These are phyloP conservation scores for Oreochromis tanganicae DNA, from an alignment of 2,113 vertebrate species.

Conservation along the genomic window DNA sequence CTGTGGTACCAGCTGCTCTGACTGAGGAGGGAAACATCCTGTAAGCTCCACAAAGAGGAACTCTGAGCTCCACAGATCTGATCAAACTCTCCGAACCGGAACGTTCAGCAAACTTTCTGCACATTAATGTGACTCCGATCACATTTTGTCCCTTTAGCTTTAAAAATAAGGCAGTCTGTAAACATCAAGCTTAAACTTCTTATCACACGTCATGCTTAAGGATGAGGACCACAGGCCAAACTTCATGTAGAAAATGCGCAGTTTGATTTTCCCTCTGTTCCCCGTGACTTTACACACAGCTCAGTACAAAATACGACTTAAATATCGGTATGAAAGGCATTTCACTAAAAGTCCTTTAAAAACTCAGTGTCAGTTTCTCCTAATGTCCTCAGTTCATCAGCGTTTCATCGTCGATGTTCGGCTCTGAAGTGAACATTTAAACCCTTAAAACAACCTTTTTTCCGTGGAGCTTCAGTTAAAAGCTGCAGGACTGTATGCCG, in stretches of 20 bases:
- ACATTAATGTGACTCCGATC: not conserved
- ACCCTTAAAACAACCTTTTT: accelerated
- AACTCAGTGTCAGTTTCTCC: not conserved
- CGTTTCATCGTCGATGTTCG: not conserved
- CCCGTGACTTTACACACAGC: not conserved
- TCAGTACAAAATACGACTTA: not conserved
- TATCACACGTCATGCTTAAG: slow-evolving; percentile 22
- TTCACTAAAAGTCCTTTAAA: accelerated
- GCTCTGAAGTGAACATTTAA: not conserved
- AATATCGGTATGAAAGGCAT: accelerated
- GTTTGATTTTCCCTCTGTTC: not conserved
- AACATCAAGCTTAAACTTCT: not conserved
- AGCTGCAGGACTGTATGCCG: not conserved
- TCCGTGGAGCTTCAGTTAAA: not conserved
- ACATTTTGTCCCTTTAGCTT: not conserved
- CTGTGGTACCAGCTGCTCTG: not conserved
- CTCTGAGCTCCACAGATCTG: not conserved
- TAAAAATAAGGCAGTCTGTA: not conserved
- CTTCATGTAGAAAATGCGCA: not conserved
- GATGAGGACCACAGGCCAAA: not conserved
- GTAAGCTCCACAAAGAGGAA: not conserved
- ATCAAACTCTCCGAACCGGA: not conserved
- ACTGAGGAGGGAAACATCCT: not conserved
- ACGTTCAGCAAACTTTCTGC: not conserved
- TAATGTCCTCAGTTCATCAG: accelerated